These are phyloP conservation scores for Drosophila rubida DNA, from an alignment of 2,888 invertebrate genomes.

Conservation along the genomic window DNA sequence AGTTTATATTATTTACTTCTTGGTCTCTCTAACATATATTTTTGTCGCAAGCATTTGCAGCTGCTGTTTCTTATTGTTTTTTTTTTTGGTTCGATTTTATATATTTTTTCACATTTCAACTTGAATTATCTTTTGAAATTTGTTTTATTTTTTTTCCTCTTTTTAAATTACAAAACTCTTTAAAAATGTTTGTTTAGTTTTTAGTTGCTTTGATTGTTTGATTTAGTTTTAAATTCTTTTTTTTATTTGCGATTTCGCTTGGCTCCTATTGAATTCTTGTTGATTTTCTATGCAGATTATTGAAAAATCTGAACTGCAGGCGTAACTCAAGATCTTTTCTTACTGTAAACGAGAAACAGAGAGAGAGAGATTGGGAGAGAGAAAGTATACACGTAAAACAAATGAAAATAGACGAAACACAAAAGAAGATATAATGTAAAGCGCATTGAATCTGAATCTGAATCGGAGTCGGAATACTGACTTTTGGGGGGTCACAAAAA, in stretches of 20 bases:
- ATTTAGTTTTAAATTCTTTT: conserved; percentile 36
- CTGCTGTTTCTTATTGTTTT: conserved; percentile 41
- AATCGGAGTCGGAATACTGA: conserved; percentile 10
- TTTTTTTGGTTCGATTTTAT: conserved; percentile 35
- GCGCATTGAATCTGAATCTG: conserved; percentile 28
- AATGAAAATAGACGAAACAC: conserved; percentile 53
- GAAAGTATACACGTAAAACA: conserved; percentile 66
- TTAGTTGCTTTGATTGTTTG: conserved; percentile 62
- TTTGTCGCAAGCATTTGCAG: conserved; percentile 55
- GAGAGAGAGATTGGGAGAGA: conserved; percentile 61
- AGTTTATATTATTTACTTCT: conserved; percentile 65
- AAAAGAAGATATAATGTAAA: conserved; percentile 36
- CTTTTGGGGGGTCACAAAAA: conserved; percentile 30
- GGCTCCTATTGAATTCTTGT: conserved; percentile 91
- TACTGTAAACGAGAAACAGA: conserved; percentile 87
- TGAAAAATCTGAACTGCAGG: conserved; percentile 98
- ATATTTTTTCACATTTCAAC: conserved; percentile 61
- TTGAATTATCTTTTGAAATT: conserved; percentile 40
- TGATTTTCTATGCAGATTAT: conserved; percentile 94
- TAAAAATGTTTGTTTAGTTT: conserved; percentile 68
- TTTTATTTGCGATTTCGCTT: conserved; percentile 26
- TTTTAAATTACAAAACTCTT: conserved; percentile 75
- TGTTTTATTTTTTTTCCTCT: conserved; percentile 42
- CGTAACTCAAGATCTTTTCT: conserved; percentile 98
- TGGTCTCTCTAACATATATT: conserved; percentile 67